These are phyloP conservation scores for Machimus rusticus DNA, from an alignment of 2,888 invertebrate species.

Conservation along the genomic window DNA sequence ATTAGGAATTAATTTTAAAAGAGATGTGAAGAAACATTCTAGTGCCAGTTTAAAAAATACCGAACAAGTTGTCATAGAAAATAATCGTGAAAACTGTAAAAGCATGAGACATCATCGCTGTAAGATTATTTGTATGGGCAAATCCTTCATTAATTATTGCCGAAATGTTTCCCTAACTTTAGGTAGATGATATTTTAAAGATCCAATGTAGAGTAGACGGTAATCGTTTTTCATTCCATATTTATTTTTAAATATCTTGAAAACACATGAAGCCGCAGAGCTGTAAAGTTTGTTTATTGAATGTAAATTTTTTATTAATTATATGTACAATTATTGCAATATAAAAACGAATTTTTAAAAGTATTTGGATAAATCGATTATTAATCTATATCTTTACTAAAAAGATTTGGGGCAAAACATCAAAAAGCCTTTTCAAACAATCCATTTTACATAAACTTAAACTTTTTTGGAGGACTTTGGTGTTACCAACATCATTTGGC, in stretches of 20 bases:
- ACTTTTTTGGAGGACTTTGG: too few relatives aligned
- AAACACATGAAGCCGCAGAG: not conserved
- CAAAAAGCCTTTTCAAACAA: too few relatives aligned
- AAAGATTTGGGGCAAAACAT: too few relatives aligned
- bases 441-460: too few relatives aligned
- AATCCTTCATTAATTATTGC: not conserved
- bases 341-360: not conserved
- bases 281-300: not conserved
- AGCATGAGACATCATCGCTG: not conserved
- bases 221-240: conserved; percentile 11
- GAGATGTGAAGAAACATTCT: not conserved
- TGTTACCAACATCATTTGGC: too few relatives aligned
- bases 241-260: not conserved
- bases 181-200: not conserved
- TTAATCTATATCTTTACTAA: not conserved
- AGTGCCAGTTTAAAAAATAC: not conserved
- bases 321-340: not conserved
- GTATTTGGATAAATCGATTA: not conserved
- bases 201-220: not conserved
- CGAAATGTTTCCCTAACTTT: not conserved
- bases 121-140: not conserved
- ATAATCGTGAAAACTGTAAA: not conserved
- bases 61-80: not conserved
- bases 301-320: not conserved
- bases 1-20: not conserved